Percentiles rank a stretch among this genome's conserved stretches.
Conservation (phyloP, 92 coral and sea anemone species). For the Bergia sp. region DNA sequence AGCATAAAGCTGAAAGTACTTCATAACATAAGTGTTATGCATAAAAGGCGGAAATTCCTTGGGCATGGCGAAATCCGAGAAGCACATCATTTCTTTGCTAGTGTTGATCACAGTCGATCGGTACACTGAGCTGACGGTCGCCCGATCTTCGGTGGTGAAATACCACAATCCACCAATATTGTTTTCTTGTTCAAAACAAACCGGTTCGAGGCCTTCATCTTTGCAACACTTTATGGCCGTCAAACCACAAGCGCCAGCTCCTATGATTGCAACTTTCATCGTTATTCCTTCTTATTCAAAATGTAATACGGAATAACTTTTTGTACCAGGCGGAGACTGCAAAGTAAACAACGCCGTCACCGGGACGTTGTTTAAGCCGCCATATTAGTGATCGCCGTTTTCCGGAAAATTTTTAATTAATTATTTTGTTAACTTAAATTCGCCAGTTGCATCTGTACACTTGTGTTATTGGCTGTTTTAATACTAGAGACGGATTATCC, state of each 20-base stretch:
- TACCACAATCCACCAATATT: slow-evolving; percentile 91
- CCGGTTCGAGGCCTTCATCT: slow-evolving; percentile 89
- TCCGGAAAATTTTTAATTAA: too few species aligned
- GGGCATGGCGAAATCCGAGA: slow-evolving; percentile 92
- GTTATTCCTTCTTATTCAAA: too few species aligned
- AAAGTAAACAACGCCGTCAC: too few species aligned
- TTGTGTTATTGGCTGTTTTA: too few species aligned
- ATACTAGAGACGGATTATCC: too few species aligned
- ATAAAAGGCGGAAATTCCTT: slow-evolving; percentile 85
- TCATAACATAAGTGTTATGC: slow-evolving; percentile 79
- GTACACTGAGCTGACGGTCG: slow-evolving; percentile 74
- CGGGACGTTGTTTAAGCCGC: too few species aligned
- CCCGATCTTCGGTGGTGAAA: slow-evolving; percentile 80
- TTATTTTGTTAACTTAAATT: too few species aligned
- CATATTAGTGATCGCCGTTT: too few species aligned
- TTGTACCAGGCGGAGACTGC: too few species aligned
- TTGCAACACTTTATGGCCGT: slow-evolving; percentile 84
- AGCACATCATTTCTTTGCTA: slow-evolving; percentile 95
- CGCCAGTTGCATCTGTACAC: too few species aligned
- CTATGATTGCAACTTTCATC: not conserved
- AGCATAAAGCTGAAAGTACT: slow-evolving; percentile 81
- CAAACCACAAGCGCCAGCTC: slow-evolving; percentile 55
- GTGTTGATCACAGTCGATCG: slow-evolving; percentile 90
- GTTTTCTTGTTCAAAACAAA: slow-evolving; percentile 94
- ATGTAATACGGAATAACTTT: too few species aligned